Conservation (phyloP, 2,113 vertebrate genomes). For the Elaphurus davidianus region DNA sequence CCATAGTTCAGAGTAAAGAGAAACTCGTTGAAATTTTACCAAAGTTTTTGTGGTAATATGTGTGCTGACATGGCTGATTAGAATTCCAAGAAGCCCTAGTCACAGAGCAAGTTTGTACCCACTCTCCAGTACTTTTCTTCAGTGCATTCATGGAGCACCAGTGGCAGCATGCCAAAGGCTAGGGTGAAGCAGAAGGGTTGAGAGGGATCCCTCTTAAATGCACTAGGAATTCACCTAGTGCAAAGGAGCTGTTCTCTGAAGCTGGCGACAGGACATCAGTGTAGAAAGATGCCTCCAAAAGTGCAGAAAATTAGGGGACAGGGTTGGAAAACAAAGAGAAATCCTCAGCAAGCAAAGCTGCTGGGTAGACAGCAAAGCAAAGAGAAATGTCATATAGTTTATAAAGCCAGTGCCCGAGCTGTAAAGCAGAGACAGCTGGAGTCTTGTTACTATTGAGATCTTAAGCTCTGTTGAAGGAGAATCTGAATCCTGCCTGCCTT, state of each 20-base stretch:
- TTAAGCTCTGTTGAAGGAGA: background rate
- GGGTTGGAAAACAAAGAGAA: background rate
- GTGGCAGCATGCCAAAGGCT: background rate
- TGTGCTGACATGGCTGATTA: background rate
- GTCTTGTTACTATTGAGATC: background rate
- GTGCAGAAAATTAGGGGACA: background rate
- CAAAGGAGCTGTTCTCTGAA: background rate
- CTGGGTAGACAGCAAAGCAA: background rate
- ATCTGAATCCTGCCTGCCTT: background rate
- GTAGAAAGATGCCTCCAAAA: background rate
- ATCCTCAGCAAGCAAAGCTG: background rate
- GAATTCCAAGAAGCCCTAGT: background rate
- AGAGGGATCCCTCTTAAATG: background rate
- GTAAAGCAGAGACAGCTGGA: background rate
- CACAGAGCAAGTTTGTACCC: background rate
- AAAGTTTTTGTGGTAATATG: background rate
- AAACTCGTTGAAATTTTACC: background rate
- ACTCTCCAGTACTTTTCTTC: background rate
- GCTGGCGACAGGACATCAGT: background rate
- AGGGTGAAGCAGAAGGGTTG: background rate
- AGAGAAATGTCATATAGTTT: background rate
- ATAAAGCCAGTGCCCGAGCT: background rate
- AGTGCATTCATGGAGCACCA: background rate
- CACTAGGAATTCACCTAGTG: background rate
- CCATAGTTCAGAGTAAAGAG: background rate